A percentile compares a stretch with the other conserved stretches of the same genome.
phyloP scores from a whole-genome alignment of 2,888 invertebrate genomes.

The Euphydryas editha region DNA sequence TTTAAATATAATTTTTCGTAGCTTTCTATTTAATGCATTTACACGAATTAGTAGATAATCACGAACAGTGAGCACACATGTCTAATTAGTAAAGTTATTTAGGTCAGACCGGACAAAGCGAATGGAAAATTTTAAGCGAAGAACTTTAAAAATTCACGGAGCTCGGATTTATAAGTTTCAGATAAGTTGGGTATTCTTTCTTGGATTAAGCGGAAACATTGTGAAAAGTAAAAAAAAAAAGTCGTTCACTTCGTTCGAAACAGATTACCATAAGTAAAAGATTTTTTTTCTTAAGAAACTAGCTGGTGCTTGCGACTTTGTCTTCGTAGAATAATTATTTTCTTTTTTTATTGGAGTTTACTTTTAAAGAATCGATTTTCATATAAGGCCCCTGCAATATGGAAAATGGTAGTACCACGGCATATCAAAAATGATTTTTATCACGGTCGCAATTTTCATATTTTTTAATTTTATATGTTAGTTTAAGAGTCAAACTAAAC shows the following conservation, averaged over 20 bases:
- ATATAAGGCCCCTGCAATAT: too few relatives aligned
- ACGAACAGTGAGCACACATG: constrained; percentile 29
- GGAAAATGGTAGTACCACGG: too few relatives aligned
- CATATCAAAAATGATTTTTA: too few relatives aligned
- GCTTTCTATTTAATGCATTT: background rate
- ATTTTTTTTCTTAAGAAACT: constrained; percentile 5
- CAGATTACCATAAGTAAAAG: constrained; percentile 17
- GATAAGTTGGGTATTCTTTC: constrained; percentile 21
- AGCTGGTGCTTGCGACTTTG: background rate
- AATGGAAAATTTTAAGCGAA: constrained; percentile 40
- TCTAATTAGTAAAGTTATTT: constrained; percentile 46
- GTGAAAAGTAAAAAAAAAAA: constrained; percentile 1
- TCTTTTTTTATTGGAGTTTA: background rate
- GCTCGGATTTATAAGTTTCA: constrained; percentile 27
- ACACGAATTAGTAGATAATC: constrained; percentile 9
- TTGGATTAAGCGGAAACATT: constrained; percentile 9
- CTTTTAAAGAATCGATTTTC: too few relatives aligned
- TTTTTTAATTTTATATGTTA: too few relatives aligned
- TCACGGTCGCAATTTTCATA: too few relatives aligned
- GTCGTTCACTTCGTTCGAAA: constrained; percentile 6
- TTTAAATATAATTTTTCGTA: background rate
- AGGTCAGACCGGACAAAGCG: constrained; percentile 41
- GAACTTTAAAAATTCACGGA: constrained; percentile 23
- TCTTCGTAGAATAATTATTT: too few relatives aligned
- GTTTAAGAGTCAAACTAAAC: too few relatives aligned